Conservation (phyloP, 2,113 vertebrate species). For the Petrocephalus zakoni region DNA sequence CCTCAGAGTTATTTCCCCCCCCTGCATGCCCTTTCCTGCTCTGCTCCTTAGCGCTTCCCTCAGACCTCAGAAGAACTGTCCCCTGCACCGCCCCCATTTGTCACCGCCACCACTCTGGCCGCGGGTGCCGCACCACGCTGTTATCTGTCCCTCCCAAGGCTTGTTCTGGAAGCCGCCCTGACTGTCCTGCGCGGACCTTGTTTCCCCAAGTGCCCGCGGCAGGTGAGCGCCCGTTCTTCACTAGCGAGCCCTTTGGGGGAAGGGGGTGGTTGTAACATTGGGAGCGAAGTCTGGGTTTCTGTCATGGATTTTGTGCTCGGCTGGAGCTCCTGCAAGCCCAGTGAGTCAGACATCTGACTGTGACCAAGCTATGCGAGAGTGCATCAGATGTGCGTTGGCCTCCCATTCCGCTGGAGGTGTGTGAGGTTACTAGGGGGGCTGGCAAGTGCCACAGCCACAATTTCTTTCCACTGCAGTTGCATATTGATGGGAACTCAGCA, state of each 20-base stretch:
- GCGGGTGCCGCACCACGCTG: not conserved
- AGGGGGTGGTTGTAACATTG: not conserved
- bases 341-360: not conserved
- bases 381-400: not conserved
- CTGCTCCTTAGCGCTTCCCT: not conserved
- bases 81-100: not conserved
- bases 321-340: not conserved
- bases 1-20: not conserved
- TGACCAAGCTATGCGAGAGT: not conserved
- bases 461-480: not conserved
- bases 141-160: constrained; percentile 18
- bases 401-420: not conserved
- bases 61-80: not conserved
- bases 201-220: not conserved
- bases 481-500: not conserved
- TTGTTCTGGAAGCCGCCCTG: not conserved
- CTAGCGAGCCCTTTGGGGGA: not conserved
- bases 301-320: not conserved
- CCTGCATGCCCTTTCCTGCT: not conserved
- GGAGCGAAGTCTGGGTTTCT: not conserved
- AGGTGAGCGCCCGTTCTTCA: not conserved
- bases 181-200: not conserved
- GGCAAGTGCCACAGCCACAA: not conserved
- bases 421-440: not conserved
- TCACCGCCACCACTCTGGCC: not conserved